Conservation (phyloP, 2,888 invertebrate species). For the Ashinkailepas kermadecensis region DNA sequence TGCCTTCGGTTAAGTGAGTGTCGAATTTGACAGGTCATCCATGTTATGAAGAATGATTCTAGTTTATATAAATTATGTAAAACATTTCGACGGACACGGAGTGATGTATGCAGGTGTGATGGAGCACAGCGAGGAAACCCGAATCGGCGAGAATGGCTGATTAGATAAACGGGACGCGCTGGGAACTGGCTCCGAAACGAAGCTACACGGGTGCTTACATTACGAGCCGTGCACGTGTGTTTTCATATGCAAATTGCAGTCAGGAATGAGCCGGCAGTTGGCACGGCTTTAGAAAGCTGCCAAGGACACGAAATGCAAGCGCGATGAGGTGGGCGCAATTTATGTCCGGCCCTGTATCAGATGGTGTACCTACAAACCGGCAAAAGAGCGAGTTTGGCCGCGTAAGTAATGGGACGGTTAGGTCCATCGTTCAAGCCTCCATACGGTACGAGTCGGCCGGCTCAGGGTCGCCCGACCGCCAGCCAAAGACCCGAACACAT, state of each 20-base stretch:
- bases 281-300: constrained; percentile 1
- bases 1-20: constrained; percentile 12
- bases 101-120: background rate
- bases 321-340: background rate
- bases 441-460: constrained; percentile 78
- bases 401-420: background rate
- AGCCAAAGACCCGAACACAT: too few species aligned
- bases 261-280: background rate
- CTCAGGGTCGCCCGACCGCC: constrained; percentile 57
- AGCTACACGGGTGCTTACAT: background rate
- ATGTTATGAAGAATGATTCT: constrained; percentile 13
- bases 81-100: background rate
- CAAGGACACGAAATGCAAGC: background rate
- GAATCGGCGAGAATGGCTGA: background rate
- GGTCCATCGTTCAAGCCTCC: constrained; percentile 57
- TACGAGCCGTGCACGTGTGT: background rate
- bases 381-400: constrained; percentile 16
- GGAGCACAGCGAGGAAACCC: background rate
- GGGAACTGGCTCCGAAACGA: background rate
- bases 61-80: constrained; percentile 20
- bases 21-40: constrained; percentile 20
- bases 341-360: background rate
- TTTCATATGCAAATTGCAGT: constrained; percentile 13
- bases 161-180: background rate
- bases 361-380: constrained; percentile 10